A percentile compares a stretch with the other conserved stretches of the same genome.
These are phyloP conservation scores for Blastomussa wellsi DNA, from an alignment of 92 coral and sea anemone genomes.

Conservation along the genomic window DNA sequence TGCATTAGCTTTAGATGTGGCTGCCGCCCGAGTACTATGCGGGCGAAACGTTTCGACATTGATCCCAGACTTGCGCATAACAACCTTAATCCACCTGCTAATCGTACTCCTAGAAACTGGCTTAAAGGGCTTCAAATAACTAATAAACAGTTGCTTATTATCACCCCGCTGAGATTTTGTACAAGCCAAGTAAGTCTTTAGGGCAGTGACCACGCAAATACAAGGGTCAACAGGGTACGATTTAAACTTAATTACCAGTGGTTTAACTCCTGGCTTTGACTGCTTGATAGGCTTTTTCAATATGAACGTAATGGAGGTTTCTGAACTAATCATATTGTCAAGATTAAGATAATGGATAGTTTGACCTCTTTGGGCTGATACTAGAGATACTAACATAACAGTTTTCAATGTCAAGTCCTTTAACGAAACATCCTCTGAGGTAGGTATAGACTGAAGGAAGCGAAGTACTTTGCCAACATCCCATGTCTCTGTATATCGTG, in stretches of 20 bases:
- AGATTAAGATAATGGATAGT: slow-evolving; percentile 38
- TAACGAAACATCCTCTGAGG: slow-evolving; percentile 15
- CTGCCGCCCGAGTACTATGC: slow-evolving; percentile 50
- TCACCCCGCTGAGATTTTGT: slow-evolving; percentile 16
- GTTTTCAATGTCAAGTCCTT: slow-evolving; percentile 39
- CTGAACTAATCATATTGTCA: slow-evolving; percentile 32
- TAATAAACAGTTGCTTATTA: slow-evolving; percentile 30
- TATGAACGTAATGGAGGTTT: slow-evolving; percentile 26
- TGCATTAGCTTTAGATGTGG: slow-evolving; percentile 40
- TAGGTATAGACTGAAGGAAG: too few relatives aligned
- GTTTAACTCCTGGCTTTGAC: slow-evolving; percentile 24
- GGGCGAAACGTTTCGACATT: slow-evolving; percentile 38
- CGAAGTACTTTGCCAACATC: too few relatives aligned
- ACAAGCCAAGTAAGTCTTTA: slow-evolving; percentile 15
- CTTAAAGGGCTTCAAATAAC: slow-evolving; percentile 38
- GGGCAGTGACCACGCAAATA: slow-evolving; percentile 37
- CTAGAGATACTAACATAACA: slow-evolving; percentile 25
- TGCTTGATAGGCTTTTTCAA: slow-evolving; percentile 30
- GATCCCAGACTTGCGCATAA: slow-evolving; percentile 25
- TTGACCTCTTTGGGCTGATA: slow-evolving; percentile 48
- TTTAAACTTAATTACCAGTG: slow-evolving; percentile 27
- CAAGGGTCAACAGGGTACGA: slow-evolving; percentile 28
- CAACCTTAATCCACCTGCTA: slow-evolving; percentile 41
- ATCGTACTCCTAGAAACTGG: slow-evolving; percentile 43
- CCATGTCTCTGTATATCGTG: too few relatives aligned